These are phyloP conservation scores for Gymnocypris eckloni DNA, from an alignment of 2,797 vertebrate species.

Conservation along the genomic window DNA sequence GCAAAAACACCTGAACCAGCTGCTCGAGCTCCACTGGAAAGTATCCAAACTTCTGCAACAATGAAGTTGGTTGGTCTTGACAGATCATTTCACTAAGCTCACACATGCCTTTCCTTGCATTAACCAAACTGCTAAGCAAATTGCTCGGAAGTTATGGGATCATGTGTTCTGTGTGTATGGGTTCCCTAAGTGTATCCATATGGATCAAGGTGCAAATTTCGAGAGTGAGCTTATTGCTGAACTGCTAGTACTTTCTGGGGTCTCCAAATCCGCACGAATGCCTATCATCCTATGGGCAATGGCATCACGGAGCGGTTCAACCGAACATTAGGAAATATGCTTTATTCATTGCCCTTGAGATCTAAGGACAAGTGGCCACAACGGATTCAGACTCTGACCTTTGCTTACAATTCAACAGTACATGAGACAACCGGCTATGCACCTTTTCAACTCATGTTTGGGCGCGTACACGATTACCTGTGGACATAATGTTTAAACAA, in stretches of 20 bases:
- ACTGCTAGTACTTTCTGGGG: neutral
- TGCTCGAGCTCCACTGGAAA: too few relatives aligned
- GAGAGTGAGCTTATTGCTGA: neutral
- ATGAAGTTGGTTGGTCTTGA: too few relatives aligned
- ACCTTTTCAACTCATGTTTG: too few relatives aligned
- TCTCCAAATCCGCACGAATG: slow-evolving; percentile 1
- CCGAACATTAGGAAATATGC: neutral
- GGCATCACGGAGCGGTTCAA: neutral
- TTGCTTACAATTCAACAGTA: too few relatives aligned
- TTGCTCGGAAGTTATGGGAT: slow-evolving; percentile 1
- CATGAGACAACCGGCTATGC: too few relatives aligned
- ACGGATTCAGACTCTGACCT: too few relatives aligned
- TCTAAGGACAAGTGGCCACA: neutral
- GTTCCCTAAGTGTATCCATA: neutral
- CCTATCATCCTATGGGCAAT: slow-evolving; percentile 15
- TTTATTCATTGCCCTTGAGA: neutral
- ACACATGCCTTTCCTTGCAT: neutral
- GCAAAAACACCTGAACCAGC: too few relatives aligned
- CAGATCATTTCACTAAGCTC: too few relatives aligned
- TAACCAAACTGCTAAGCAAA: neutral
- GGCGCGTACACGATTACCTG: too few relatives aligned
- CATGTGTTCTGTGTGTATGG: neutral
- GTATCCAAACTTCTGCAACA: too few relatives aligned
- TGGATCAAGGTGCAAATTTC: neutral
- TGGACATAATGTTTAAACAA: too few relatives aligned